Evolutionary conservation across 1,140 invertebrate species (phyloP), one percentile per base, ranked within the genome.

Genomic region (Stegodyphus mimosarum): DNA sequence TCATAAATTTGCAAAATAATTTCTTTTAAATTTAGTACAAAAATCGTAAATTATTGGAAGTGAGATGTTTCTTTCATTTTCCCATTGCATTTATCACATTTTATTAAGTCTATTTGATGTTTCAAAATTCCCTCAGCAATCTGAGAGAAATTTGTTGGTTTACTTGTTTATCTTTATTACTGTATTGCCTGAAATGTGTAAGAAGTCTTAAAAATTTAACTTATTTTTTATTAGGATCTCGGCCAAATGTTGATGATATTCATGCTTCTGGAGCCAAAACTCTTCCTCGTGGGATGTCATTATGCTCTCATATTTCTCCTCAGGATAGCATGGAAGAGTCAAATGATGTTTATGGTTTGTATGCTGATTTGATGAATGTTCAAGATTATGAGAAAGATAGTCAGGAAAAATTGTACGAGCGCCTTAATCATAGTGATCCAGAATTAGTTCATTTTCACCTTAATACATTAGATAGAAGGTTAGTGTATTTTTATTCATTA

Each of bases 351-450:
- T 97, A 97, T 89, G 96, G 95, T 0, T 91, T 97, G 0, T 97
- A 97, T 88, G 95, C 95, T 0, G 96, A 97, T 88, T 91, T 98
- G 48, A 96, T 97, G 92, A 96, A 96, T 89, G 94, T 96, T 3
- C 95, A 95, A 89, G 95, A 96, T 89, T 95, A 96, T 88, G 93
- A 86, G 73, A 87, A 87, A 67, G 79, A 80, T n/a, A 85, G 75
- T 11, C 72, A 87, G 67, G 83, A 86, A 67, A 81, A 94, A 1
- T 92, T 94, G 33, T 94, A 94, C 87, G 95, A 96, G 89, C 93
- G 94, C 0, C 90, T 96, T 90, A 87, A 95, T 51, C 92, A 95
- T 50, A 95, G 94, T 88, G 95, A 96, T 90, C 95, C 95, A 0
- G 95, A 96, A 89, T 89, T 97, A 50, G 94, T 96, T 88, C 95